Evolutionary conservation across 1,140 invertebrate genomes (phyloP), one percentile per base, ranked within the genome.

Genomic region (Drosophila suzukii): DNA sequence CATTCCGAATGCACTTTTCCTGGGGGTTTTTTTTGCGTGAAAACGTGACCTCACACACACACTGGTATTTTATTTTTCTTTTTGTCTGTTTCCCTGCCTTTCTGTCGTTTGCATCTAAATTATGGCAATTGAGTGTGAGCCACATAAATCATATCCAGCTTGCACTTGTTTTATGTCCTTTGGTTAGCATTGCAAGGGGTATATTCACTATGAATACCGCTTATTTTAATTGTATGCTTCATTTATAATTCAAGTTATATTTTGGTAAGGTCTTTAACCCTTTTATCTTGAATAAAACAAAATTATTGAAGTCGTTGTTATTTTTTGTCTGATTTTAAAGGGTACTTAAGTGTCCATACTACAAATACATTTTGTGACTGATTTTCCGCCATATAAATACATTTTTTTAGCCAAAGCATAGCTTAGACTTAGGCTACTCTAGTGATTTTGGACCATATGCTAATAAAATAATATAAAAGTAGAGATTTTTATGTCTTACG

Each of bases 121-220:
- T 68, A 78, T 80, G 61, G 61, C 61, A 65, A 65, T 65, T 38
- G 53, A 65, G 53, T 47, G 61, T 38, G 61, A 17, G 53, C 61
- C 32, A 24, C 53, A 65, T 65, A 65, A 65, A 47, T 65, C 61
- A 65, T 47, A 39, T 39, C 4, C 50, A 57, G 32, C 32, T 46
- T 38, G 32, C 32, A 65, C 53, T 63, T 44, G 49, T 24, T 43
- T 4, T 13, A n/a, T 20, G 8, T 20, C 15, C 47, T 10, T 47
- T 11, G 1, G 30, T 51, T 51, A 12, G n/a, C n/a, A 17, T 34
- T 2, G n/a, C 34, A 32, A 10, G 10, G 4, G 10, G 8, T 2
- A 11, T 15, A 30, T 50, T n/a, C 1, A 32, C 8, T 24, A 15
- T 17, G 49, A 12, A 6, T 32, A 11, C 15, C 6, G 0, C 15